Evolutionary conservation across 2,797 vertebrate genomes (phyloP).

Genomic region (Xerus rutilus): DNA sequence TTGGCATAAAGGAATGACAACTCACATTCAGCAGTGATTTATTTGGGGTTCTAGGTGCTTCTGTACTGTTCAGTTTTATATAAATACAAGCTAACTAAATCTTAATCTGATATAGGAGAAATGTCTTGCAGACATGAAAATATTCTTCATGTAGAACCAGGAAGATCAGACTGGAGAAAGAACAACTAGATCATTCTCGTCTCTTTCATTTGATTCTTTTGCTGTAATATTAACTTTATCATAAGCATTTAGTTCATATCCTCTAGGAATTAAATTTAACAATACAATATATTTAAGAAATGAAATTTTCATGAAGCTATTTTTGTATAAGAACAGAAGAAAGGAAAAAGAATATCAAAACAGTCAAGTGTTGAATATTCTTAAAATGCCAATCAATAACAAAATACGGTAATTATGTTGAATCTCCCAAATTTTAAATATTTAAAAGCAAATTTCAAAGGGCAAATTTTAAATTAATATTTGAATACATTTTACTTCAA

Average conservation of each 20-base stretch:
- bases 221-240: background rate
- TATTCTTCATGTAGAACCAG: background rate
- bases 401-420: background rate
- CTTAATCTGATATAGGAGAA: background rate
- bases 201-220: background rate
- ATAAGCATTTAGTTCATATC: background rate
- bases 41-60: background rate
- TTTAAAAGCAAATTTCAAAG: conserved; percentile 37
- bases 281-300: background rate
- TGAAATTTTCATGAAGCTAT: background rate
- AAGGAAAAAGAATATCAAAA: background rate
- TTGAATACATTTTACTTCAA: background rate
- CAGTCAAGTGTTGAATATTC: background rate
- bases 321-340: background rate
- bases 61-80: background rate
- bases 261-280: background rate
- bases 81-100: conserved; percentile 30
- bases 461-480: background rate
- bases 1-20: background rate
- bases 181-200: background rate
- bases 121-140: background rate
- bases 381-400: background rate
- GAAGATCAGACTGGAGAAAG: background rate
- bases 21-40: background rate
- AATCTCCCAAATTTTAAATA: background rate